Percentiles rank a stretch among this genome's conserved stretches.
Evolutionary conservation across 2,797 vertebrate species (phyloP).

Genomic region (Crocodylus rhombifer): DNA sequence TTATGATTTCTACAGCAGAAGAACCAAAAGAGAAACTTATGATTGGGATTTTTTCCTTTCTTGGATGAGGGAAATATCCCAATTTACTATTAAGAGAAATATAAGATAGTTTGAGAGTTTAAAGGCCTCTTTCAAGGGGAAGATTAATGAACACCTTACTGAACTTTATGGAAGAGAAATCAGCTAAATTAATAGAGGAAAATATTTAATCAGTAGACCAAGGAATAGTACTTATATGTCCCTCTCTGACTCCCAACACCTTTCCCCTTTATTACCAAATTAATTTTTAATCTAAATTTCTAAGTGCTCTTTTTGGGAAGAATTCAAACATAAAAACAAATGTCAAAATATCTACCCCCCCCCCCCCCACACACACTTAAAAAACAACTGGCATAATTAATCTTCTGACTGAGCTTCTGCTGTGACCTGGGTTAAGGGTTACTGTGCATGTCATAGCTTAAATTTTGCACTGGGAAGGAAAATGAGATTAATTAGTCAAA

Average conservation of each 20-base stretch:
- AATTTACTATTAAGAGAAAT: slow-evolving; percentile 18
- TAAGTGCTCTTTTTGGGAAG: background rate
- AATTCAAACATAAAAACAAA: background rate
- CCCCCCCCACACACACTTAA: no score
- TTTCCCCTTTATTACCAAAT: background rate
- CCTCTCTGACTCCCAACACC: background rate
- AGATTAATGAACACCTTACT: background rate
- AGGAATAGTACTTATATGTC: background rate
- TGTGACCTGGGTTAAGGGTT: background rate
- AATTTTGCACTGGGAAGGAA: background rate
- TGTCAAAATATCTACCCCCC: background rate
- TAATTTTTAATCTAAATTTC: background rate
- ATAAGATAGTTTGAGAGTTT: background rate
- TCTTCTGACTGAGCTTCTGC: background rate
- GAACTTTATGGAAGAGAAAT: background rate
- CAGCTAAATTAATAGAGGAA: background rate
- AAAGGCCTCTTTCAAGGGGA: background rate
- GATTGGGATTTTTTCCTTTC: background rate
- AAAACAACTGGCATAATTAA: background rate
- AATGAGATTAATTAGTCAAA: background rate
- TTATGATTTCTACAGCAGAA: background rate
- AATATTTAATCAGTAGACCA: background rate
- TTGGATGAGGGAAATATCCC: slow-evolving; percentile 24
- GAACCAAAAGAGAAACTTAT: background rate
- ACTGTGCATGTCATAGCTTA: background rate